Evolutionary conservation across 2,888 invertebrate genomes (phyloP), one percentile per base, ranked within the genome.

Genomic region (Sarcophaga carnaria): DNA sequence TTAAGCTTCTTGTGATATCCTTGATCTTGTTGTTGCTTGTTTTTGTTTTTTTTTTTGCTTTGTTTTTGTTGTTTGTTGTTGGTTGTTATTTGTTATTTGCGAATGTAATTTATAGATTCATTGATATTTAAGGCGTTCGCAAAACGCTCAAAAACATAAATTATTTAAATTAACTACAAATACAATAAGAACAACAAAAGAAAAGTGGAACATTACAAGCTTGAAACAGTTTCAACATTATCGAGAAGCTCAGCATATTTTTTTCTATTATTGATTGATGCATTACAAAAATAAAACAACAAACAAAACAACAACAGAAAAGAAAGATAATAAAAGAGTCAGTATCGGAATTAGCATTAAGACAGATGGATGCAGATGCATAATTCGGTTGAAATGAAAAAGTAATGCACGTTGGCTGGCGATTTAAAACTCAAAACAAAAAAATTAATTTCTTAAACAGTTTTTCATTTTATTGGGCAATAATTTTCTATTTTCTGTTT

Each of bases 101-200:
- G 67, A 88, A 86, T 83, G 79, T 88, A 89, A 89, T 89, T 88
- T 89, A 89, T 89, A 78, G 88, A 87, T 88, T 88, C 88, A 88
- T 82, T 88, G 88, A 89, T 88, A 88, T 89, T 87, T 78, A 88
- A 89, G 89, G 89, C 89, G 89, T 89, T 89, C 17, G 54, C 71
- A 82, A 84, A 87, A 67, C 81, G 69, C 81, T 87, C 78, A 82
- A 79, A 63, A 83, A 85, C 86, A 88, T 88, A 88, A 88, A 88
- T 88, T 88, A 88, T 84, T 81, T 77, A 71, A 83, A 83, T 83
- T 83, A 83, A 78, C 71, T 77, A 71, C 66, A 77, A 83, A 72
- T 27, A 71, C 59, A 14, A 54, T 66, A 71, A 80, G 76, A 71
- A 27, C 54, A 49, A 74, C 72, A 69, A 76, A 72, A 67, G 62